Conservation (phyloP, 2,797 vertebrate species). For the Phrynocephalus guinanensis region DNA sequence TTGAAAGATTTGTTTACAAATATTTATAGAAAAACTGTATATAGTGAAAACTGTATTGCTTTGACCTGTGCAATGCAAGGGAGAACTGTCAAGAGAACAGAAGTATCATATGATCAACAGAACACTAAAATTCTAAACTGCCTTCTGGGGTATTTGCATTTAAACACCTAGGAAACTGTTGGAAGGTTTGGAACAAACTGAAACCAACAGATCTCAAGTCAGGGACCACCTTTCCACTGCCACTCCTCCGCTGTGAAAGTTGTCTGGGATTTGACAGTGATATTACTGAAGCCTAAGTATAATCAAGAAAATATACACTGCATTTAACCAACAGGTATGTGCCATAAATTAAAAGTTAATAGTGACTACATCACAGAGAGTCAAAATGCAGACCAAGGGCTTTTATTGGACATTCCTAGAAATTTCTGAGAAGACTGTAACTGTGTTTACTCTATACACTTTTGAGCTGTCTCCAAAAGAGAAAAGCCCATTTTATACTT, state of each 20-base stretch:
- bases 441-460: no score
- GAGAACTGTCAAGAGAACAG: background rate
- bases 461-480: background rate
- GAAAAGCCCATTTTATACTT: background rate
- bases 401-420: background rate
- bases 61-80: background rate
- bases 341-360: no score
- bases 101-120: background rate
- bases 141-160: background rate
- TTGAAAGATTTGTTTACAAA: no score
- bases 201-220: background rate
- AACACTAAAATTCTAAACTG: constrained; percentile 35
- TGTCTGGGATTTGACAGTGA: background rate
- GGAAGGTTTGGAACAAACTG: background rate
- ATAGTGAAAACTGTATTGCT: no score
- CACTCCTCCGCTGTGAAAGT: no score
- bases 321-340: background rate
- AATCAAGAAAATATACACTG: background rate
- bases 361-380: background rate
- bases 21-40: background rate
- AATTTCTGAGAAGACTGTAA: background rate
- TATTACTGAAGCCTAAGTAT: background rate
- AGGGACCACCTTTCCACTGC: background rate
- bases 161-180: background rate
- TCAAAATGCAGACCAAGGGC: background rate